These are phyloP conservation scores for Microctonus aethiopoides DNA, from an alignment of 2,888 invertebrate genomes.

Conservation along the genomic window DNA sequence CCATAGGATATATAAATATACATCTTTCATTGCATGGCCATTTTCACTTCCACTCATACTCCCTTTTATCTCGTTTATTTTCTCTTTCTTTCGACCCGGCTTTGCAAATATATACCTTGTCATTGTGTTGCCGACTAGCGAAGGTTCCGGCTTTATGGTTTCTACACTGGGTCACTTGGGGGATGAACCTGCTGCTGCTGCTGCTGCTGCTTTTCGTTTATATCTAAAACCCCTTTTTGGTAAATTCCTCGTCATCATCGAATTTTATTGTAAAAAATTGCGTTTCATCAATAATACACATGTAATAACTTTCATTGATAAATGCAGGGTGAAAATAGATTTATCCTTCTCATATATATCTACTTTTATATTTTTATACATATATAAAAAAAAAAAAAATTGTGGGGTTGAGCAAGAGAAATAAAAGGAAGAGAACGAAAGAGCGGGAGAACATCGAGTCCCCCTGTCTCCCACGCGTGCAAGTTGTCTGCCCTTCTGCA, in stretches of 20 bases:
- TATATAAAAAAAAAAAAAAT: conserved; percentile 10
- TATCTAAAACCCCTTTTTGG: neutral
- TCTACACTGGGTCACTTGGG: conserved; percentile 17
- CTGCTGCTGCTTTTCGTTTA: neutral
- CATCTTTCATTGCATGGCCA: conserved; percentile 6
- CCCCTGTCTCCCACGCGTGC: conserved; percentile 55
- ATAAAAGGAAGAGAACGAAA: conserved; percentile 40
- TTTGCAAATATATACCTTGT: conserved; percentile 17
- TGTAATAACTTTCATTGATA: conserved; percentile 2
- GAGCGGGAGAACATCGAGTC: conserved; percentile 50
- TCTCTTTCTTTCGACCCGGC: conserved; percentile 11
- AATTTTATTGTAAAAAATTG: conserved; percentile 11
- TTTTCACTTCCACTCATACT: conserved; percentile 4
- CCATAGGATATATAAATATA: conserved; percentile 6
- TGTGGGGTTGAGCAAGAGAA: conserved; percentile 26
- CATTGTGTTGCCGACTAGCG: conserved; percentile 12
- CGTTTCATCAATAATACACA: conserved; percentile 8
- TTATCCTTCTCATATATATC: neutral
- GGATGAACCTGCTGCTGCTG: conserved; percentile 13
- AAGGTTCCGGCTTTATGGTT: conserved; percentile 20
- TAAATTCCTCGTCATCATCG: neutral
- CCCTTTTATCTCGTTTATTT: conserved; percentile 19
- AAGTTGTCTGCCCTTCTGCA: conserved; percentile 46
- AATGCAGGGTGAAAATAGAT: conserved; percentile 4
- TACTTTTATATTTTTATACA: neutral